Conservation (phyloP, 92 coral and sea anemone genomes). For the Siderastrea siderea region DNA sequence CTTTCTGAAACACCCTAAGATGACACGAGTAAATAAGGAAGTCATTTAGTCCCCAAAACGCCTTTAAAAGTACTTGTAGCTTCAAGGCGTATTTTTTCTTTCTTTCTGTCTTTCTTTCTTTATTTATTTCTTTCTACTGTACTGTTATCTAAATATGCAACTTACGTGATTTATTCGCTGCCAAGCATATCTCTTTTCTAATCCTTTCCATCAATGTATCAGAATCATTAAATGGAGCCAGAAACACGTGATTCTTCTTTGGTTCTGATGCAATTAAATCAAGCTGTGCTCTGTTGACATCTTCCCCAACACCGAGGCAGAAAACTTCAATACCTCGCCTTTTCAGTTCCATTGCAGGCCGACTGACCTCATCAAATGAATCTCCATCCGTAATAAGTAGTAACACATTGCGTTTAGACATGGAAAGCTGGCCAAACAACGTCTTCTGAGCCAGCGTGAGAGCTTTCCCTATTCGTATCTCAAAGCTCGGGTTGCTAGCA, state of each 20-base stretch:
- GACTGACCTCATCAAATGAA: conserved; percentile 88
- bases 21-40: too few species aligned
- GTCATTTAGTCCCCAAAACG: too few species aligned
- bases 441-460: conserved; percentile 80
- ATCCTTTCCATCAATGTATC: conserved; percentile 63
- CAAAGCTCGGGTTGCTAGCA: conserved; percentile 82
- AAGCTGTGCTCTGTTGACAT: conserved; percentile 81
- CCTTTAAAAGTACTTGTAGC: too few species aligned
- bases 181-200: conserved; percentile 56
- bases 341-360: conserved; percentile 88
- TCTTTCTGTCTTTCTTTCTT: too few species aligned
- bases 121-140: not conserved
- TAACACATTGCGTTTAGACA: conserved; percentile 79
- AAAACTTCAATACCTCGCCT: conserved; percentile 88
- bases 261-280: conserved; percentile 87
- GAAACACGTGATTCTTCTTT: conserved; percentile 76
- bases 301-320: conserved; percentile 89
- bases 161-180: conserved; percentile 34
- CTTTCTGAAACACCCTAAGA: too few species aligned
- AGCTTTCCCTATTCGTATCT: conserved; percentile 85
- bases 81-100: too few species aligned
- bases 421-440: conserved; percentile 71
- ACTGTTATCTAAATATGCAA: not conserved
- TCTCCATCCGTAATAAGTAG: conserved; percentile 93
- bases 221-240: conserved; percentile 73